Base-by-base conservation (phyloP, 2,113 vertebrate genomes). In the Ia io region DNA sequence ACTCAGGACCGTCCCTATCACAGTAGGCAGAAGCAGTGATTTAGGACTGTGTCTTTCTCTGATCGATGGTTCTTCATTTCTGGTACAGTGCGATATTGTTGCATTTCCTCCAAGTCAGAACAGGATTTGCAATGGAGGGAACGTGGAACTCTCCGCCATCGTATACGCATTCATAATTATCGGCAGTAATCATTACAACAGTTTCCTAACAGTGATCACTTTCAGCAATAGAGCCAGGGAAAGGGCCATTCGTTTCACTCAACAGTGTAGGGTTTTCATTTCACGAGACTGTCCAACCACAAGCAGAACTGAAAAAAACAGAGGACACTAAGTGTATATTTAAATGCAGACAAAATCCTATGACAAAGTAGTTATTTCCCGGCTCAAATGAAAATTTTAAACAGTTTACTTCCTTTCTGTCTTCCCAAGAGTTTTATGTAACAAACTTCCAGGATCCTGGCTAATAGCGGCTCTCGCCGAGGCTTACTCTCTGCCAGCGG, bases 401-500 rank as follows among this genome's bases (percentile, higher is more conserved):
- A 90, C 97, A 97, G 98, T 98, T 98, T 97, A 93, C 97, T 93
- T 98, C 98, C 97, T 98, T 97, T 97, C 95, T 96, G 90, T 96
- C 97, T 98, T 97, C 96, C 97, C n/a, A 90, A 97, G 98, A 98
- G 98, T 98, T 98, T 98, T 97, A 95, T 86, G 88, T 95, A 98
- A 97, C 98, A 98, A 98, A 99, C 98, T 98, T 98, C 94, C 98
- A 97, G 98, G 98, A 98, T 98, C 98, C 97, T 96, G 97, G 97
- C 97, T 98, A 98, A 98, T 97, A 96, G 98, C 98, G 88, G 97
- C 85, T 98, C 98, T 98, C 97, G 98, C 98, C 98, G 97, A 97
- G 98, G 96, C 97, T 95, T 94, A 82, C 98, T 98, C 98, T 98
- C 98, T 97, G 96, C 93, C 97, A 97, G 96, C 98, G 92, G 97